These are phyloP conservation scores for Pogonocherus hispidulus DNA, from an alignment of 2,888 invertebrate genomes.

Conservation along the genomic window DNA sequence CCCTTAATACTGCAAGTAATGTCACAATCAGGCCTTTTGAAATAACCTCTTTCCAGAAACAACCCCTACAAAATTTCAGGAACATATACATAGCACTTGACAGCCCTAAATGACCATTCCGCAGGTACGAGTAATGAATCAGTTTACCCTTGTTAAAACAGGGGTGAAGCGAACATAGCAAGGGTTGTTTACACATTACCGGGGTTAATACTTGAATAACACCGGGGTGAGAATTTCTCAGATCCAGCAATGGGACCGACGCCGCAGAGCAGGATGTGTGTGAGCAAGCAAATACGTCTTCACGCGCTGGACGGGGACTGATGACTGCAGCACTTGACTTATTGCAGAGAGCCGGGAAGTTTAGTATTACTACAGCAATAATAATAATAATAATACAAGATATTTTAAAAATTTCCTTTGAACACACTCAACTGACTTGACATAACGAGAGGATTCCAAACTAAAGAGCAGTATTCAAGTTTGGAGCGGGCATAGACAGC, in stretches of 20 bases:
- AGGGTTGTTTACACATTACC: constrained; percentile 19
- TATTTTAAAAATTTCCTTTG: too few relatives aligned
- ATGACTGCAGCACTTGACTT: neutral
- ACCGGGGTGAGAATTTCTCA: constrained; percentile 8
- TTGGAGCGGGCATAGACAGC: too few relatives aligned
- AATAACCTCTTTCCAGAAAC: too few relatives aligned
- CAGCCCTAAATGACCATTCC: neutral
- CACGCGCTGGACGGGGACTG: neutral
- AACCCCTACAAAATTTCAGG: too few relatives aligned
- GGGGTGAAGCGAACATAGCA: neutral
- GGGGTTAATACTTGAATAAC: constrained; percentile 28
- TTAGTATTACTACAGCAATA: neutral
- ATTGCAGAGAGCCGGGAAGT: too few relatives aligned
- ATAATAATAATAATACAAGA: too few relatives aligned
- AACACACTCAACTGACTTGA: too few relatives aligned
- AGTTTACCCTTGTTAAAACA: neutral
- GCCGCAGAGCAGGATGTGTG: constrained; percentile 22
- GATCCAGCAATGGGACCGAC: constrained; percentile 2
- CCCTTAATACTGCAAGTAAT: too few relatives aligned
- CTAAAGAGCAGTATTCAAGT: too few relatives aligned
- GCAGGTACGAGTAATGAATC: neutral
- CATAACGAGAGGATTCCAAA: too few relatives aligned
- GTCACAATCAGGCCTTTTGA: too few relatives aligned
- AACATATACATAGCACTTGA: neutral
- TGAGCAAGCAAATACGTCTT: constrained; percentile 16